Base-by-base conservation (phyloP, 2,797 vertebrate species). In the Cheirogaleus major region DNA sequence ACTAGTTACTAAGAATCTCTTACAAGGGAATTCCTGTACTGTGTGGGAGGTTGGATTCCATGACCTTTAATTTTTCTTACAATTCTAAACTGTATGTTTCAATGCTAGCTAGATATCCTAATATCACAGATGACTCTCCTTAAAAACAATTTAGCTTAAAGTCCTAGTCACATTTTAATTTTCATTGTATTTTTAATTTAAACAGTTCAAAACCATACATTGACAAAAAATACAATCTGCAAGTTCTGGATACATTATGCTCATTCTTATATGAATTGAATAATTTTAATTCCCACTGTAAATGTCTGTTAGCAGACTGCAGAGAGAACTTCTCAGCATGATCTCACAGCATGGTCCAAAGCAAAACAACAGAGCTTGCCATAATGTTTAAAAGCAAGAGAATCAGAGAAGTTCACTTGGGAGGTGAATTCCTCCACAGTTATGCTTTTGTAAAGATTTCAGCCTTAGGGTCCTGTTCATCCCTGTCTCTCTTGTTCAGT, bases 281-380 rank as follows among this genome's bases (percentile, higher is more conserved):
- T 91, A 69, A 55, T 70, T 94, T 95, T 95, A 95, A 95, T 97
- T 93, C 65, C n/a, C 38, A 72, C 48, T 96, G 52, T 72, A 79
- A 95, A 95, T 95, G 92, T 95, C 91, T 93, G 63, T 83, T 90
- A 93, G 82, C 79, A 96, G 93, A 93, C 69, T 95, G 92, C 41
- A 84, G 63, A 97, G 79, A 84, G 91, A 96, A 95, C 43, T 94
- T 83, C 96, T 91, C 86, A 95, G 96, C 88, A 55, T 76, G 91
- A 94, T 96, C 73, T 96, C 89, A 38, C 95, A 96, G 97, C 96
- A 98, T 93, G 97, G 95, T 94, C 94, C 91, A 95, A 89, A 95
- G 91, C n/a, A 94, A 92, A 93, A 95, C 89, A 97, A 98, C 92
- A 95, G 91, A 95, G 80, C 82, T 82, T 96, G 88, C 73, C 95